Evolutionary conservation across 2,113 vertebrate genomes (phyloP), one percentile per base, ranked within the genome.

Genomic region (Phocoena phocoena): DNA sequence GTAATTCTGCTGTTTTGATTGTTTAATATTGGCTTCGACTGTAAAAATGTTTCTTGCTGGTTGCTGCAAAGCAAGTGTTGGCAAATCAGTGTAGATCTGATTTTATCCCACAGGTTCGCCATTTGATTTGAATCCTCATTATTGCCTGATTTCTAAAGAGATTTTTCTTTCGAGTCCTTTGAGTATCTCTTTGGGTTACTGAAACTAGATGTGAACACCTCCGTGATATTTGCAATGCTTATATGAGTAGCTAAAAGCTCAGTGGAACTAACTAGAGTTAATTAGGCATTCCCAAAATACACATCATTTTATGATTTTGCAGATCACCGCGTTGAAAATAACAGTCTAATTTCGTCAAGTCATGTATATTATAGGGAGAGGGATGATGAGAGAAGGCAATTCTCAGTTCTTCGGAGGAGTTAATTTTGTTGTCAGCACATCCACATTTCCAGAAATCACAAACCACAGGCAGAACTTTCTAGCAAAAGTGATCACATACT

Each of bases 271-370:
- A 97, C 23, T 44, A 96, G 95, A 96, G 23, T 33, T 76, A 95
- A 96, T 93, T 97, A 97, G 92, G 80, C 47, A 36, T 96, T 98
- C 97, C 98, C 90, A 97, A 96, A 98, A 98, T 98, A 97, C 84
- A 88, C 86, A 96, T 5, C 7, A 1, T 26, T 98, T 97, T 94
- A 96, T 96, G 63, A 95, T 83, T 98, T 98, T 98, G 95, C 94
- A 97, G 95, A 97, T 97, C 84, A 68, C 92, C 60, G 14, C 81
- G 20, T 91, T 88, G 96, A 96, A 98, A 98, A 97, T 84, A 94
- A 91, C 91, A 62, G 93, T 71, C 55, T 98, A 94, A 97, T 97
- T 96, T 90, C 38, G 31, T 96, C 93, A 96, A 97, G 88, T 73
- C 97, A 79, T 55, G 96, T 97, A 97, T 97, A 90, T 98, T 94